A percentile compares a stretch with the other conserved stretches of the same genome.
phyloP scores from a whole-genome alignment of 53 echinoderm and acorn worm genomes.

The Zoroaster sp. region DNA sequence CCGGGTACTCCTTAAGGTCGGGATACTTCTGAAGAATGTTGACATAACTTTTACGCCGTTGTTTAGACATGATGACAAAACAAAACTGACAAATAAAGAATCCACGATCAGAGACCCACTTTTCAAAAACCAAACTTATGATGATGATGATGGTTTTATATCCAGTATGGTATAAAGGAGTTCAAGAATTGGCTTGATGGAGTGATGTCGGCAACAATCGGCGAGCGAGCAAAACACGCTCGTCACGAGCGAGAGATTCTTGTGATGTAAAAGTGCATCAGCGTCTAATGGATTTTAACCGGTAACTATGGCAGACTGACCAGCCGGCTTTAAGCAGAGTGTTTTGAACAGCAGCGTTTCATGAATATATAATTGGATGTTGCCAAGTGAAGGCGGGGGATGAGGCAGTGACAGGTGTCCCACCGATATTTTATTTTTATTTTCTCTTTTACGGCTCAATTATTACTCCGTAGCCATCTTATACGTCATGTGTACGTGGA shows the following conservation, averaged over 20 bases:
- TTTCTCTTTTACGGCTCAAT: not conserved
- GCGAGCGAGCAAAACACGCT: not conserved
- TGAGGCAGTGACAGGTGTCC: not conserved
- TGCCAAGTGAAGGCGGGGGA: slow-evolving; percentile 1
- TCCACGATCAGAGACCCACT: not conserved
- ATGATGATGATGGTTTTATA: not conserved
- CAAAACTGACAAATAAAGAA: not conserved
- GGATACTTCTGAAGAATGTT: slow-evolving; percentile 78
- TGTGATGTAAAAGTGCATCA: not conserved
- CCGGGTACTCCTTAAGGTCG: slow-evolving; percentile 45
- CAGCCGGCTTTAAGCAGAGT: not conserved
- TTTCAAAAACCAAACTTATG: not conserved
- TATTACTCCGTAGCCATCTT: not conserved
- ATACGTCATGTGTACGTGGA: not conserved
- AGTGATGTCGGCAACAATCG: not conserved
- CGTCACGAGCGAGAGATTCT: not conserved
- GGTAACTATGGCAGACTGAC: not conserved
- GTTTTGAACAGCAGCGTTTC: not conserved
- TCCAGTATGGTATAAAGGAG: not conserved
- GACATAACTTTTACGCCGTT: slow-evolving; percentile 57
- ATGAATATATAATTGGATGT: slow-evolving; percentile 17
- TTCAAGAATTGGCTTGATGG: not conserved
- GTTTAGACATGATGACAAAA: slow-evolving; percentile 14
- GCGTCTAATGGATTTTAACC: not conserved
- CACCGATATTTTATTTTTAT: not conserved